Evolutionary conservation across 2,797 vertebrate species (phyloP).

Genomic region (Falco peregrinus): DNA sequence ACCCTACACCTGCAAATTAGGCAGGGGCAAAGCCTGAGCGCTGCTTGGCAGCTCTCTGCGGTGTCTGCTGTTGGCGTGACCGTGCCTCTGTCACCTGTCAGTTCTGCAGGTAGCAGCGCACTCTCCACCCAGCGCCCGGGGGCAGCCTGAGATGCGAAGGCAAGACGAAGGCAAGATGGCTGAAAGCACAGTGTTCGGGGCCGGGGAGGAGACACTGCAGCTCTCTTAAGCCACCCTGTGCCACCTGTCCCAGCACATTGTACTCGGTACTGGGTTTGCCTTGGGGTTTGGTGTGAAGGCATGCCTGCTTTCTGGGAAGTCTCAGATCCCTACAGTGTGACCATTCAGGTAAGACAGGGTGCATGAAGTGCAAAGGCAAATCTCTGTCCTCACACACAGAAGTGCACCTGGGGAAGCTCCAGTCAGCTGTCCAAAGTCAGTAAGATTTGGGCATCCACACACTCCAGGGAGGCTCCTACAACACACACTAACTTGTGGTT

Average conservation of each 20-base stretch:
- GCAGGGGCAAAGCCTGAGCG: not conserved
- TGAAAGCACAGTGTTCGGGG: not conserved
- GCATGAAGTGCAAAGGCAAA: not conserved
- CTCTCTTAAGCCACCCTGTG: not conserved
- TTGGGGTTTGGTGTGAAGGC: not conserved
- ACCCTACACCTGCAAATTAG: not conserved
- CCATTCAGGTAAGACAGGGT: not conserved
- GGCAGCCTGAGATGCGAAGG: not conserved
- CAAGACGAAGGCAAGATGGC: not conserved
- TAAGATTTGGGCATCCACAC: not conserved
- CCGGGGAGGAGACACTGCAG: not conserved
- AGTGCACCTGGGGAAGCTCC: accelerated
- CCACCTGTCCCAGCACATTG: not conserved
- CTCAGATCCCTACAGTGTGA: not conserved
- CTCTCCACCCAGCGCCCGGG: not conserved
- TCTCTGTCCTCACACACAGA: not conserved
- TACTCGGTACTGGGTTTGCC: not conserved
- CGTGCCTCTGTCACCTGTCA: too few relatives aligned
- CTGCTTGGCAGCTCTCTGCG: not conserved
- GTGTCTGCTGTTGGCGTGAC: too few relatives aligned
- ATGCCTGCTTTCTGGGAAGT: not conserved
- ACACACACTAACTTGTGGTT: accelerated
- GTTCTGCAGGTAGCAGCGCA: not conserved
- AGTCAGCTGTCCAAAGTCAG: not conserved
- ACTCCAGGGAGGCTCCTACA: not conserved